Base-by-base conservation (phyloP, 1,140 invertebrate genomes). In the Harpegnathos saltator region DNA sequence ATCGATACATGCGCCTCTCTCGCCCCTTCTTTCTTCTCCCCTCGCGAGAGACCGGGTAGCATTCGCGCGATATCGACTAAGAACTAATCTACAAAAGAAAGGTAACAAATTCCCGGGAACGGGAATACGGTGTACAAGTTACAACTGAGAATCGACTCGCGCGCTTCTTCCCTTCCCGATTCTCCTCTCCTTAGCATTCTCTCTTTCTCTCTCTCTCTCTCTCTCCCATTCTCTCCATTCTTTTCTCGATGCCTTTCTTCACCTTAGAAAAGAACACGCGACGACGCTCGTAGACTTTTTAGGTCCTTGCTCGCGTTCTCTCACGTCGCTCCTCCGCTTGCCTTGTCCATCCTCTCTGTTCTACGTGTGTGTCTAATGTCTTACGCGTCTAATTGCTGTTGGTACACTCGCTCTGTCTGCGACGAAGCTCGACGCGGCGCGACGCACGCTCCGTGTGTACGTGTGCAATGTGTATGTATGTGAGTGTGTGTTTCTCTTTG, bases 41-140 rank as follows among this genome's bases (percentile, higher is more conserved):
- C 29, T 33, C 9, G 38, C 38, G 11, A 44, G 38, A 44, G 38
- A 44, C 38, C 38, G 38, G 24, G 24, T 22, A 81, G 89, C 90
- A 91, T 86, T 91, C 90, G 92, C 89, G 85, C 91, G 91, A 89
- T 90, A 92, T 94, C 84, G 90, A 92, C 92, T 92, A 94, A 80
- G 65, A 94, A 92, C 91, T 94, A 90, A 92, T 90, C 92, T 93
- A 92, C 91, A 91, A 94, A 93, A 80, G 65, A 80, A 93, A 91
- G 89, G 91, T 92, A 93, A 94, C 91, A 94, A 94, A 94, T 93
- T 92, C 92, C 92, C 38, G 38, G 92, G 91, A 91, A 91, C 92
- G 89, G 88, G 90, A 92, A 69, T 33, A 44, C 65, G 29, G 12
- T 15, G 26, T 38, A 87, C 92, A 90, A 78, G 90, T 92, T 65